A percentile compares a stretch with the other conserved stretches of the same genome.
Evolutionary conservation across 2,888 invertebrate genomes (phyloP).

Genomic region (Podabrus alpinus): DNA sequence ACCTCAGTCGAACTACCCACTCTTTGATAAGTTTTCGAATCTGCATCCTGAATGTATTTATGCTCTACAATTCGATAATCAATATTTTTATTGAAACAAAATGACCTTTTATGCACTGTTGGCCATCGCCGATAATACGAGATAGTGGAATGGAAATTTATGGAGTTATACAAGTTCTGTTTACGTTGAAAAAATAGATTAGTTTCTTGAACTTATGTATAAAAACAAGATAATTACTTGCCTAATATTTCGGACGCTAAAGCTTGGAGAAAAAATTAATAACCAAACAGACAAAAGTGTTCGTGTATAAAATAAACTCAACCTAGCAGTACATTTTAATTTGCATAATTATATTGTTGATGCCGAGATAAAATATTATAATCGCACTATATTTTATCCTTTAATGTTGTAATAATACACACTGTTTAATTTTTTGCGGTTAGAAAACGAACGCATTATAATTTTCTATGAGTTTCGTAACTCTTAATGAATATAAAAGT

Average conservation of each 20-base stretch:
- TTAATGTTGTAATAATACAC: not conserved
- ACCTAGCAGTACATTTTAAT: not conserved
- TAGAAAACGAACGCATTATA: not conserved
- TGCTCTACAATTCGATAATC: not conserved
- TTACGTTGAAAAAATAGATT: not conserved
- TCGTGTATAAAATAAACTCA: not conserved
- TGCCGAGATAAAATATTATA: not conserved
- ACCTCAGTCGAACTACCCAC: too few species aligned
- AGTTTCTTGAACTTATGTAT: not conserved
- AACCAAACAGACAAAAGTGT: not conserved
- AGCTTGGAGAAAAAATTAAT: not conserved
- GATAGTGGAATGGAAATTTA: not conserved
- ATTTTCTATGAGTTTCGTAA: not conserved
- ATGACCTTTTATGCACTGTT: not conserved
- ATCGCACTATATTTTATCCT: not conserved
- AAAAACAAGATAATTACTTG: not conserved
- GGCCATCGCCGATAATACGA: not conserved
- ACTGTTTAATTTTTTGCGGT: not conserved
- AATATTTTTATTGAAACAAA: not conserved
- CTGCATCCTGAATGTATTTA: not conserved
- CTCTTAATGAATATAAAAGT: not conserved
- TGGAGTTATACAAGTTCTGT: not conserved
- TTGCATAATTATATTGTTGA: constrained; percentile 2
- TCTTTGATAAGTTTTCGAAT: not conserved
- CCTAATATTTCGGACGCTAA: not conserved